phyloP scores from a whole-genome alignment of 2,113 vertebrate genomes.

The Shinisaurus crocodilurus region DNA sequence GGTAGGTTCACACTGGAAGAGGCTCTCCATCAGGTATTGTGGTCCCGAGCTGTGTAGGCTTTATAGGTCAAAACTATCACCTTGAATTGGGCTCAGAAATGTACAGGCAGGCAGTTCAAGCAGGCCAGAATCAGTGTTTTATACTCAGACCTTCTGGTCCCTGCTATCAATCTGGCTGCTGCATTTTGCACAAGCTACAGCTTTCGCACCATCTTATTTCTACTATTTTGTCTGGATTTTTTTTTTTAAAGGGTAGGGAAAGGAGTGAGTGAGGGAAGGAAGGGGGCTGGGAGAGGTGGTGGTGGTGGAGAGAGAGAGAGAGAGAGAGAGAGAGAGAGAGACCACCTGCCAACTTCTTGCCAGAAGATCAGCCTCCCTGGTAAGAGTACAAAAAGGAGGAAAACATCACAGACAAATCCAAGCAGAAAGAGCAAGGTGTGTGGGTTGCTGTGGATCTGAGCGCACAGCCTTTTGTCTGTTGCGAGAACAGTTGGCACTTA shows the following conservation, averaged over 20 bases:
- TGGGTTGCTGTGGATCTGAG: neutral
- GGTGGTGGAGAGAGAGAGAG: too few species aligned
- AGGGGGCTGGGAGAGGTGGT: neutral
- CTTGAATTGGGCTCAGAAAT: neutral
- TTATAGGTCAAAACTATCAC: neutral
- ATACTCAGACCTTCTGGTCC: too few species aligned
- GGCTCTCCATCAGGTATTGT: neutral
- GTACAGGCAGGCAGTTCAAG: neutral
- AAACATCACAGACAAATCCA: neutral
- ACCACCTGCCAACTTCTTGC: neutral
- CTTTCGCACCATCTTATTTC: too few species aligned
- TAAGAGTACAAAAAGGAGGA: slow-evolving; percentile 13
- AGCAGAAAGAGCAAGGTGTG: neutral
- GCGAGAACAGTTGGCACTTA: neutral
- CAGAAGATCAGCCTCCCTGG: neutral
- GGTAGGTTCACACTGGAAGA: neutral
- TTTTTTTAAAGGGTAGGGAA: neutral
- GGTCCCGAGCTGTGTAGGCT: neutral
- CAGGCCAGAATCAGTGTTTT: too few species aligned
- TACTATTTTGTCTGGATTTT: too few species aligned
- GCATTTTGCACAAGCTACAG: neutral
- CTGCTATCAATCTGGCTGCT: too few species aligned
- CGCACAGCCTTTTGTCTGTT: neutral
- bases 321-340: neutral
- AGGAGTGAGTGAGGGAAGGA: neutral